These are phyloP conservation scores for Colostygia pectinataria DNA, from an alignment of 2,888 invertebrate species.

Conservation along the genomic window DNA sequence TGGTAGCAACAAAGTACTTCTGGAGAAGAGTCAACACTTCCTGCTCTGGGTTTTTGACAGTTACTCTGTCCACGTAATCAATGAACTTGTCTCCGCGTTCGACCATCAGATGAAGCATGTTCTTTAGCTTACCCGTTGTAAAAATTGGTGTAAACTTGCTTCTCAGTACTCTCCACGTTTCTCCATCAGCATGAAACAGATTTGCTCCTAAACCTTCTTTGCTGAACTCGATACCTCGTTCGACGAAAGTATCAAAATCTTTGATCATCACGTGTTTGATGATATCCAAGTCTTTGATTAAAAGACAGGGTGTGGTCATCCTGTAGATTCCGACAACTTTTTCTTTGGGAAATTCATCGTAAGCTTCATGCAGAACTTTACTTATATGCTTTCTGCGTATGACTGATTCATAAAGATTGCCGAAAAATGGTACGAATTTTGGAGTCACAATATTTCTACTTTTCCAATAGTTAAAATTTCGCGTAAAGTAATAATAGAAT, in stretches of 20 bases:
- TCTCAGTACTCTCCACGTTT: conserved; percentile 53
- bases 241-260: conserved; percentile 54
- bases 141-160: conserved; percentile 55
- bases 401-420: conserved; percentile 46
- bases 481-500: conserved; percentile 49
- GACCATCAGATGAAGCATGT: conserved; percentile 51
- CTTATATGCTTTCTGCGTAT: neutral
- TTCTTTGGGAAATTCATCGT: conserved; percentile 49
- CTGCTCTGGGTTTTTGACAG: conserved; percentile 33
- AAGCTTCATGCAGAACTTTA: conserved; percentile 26
- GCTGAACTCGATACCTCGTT: conserved; percentile 53
- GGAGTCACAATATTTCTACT: conserved; percentile 46
- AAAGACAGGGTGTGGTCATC: conserved; percentile 49
- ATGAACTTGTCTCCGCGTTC: conserved; percentile 38
- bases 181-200: conserved; percentile 54
- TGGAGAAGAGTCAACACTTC: conserved; percentile 44
- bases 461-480: conserved; percentile 56
- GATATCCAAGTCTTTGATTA: conserved; percentile 56
- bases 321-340: conserved; percentile 58
- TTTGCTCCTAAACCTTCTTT: conserved; percentile 53
- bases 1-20: conserved; percentile 48
- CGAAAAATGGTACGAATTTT: conserved; percentile 48
- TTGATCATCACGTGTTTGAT: conserved; percentile 58
- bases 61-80: conserved; percentile 29
- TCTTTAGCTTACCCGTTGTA: conserved; percentile 59